phyloP scores from a whole-genome alignment of 2,888 invertebrate species.

The Meandrusa payeni region DNA sequence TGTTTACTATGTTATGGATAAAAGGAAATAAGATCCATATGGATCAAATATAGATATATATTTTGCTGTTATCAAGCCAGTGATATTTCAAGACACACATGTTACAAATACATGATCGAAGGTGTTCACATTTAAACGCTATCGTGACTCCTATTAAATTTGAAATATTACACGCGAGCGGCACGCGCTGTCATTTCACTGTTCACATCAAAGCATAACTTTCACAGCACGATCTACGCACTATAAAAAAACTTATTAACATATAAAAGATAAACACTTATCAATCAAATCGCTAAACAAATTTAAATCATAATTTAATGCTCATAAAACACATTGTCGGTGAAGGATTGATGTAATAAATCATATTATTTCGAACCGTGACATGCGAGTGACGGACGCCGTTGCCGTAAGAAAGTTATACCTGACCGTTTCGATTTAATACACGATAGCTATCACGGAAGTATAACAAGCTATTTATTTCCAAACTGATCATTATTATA shows the following conservation, averaged over 20 bases:
- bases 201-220: slow-evolving; percentile 37
- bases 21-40: too few species aligned
- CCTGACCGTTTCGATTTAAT: slow-evolving; percentile 52
- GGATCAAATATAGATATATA: too few species aligned
- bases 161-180: neutral
- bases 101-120: too few species aligned
- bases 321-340: slow-evolving; percentile 42
- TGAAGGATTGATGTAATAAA: slow-evolving; percentile 49
- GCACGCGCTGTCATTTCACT: slow-evolving; percentile 17
- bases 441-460: slow-evolving; percentile 48
- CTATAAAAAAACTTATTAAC: slow-evolving; percentile 48
- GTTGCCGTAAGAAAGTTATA: slow-evolving; percentile 45
- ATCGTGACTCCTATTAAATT: too few species aligned
- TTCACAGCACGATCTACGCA: slow-evolving; percentile 51
- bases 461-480: slow-evolving; percentile 59
- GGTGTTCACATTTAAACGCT: too few species aligned
- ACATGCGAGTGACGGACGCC: slow-evolving; percentile 56
- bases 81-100: too few species aligned
- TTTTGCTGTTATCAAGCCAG: too few species aligned
- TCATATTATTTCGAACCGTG: slow-evolving; percentile 58
- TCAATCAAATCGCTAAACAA: slow-evolving; percentile 31
- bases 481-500: slow-evolving; percentile 55
- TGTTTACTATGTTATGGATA: too few species aligned
- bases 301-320: slow-evolving; percentile 37
- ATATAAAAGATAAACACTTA: slow-evolving; percentile 41